phyloP scores from a whole-genome alignment of 1,140 invertebrate species.

The Prorops nasuta region DNA sequence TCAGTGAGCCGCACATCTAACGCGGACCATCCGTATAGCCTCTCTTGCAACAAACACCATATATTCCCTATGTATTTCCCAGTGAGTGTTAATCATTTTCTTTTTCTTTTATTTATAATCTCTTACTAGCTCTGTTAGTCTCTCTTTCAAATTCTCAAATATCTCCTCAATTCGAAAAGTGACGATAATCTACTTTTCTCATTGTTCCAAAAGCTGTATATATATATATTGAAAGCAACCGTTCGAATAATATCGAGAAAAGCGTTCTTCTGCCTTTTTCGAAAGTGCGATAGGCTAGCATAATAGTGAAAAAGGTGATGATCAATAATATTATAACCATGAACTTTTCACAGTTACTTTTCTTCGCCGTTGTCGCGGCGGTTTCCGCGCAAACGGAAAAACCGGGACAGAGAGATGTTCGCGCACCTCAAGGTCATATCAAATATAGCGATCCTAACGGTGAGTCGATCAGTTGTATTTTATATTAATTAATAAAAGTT shows the following conservation, averaged over 20 bases:
- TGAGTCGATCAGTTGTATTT: slow-evolving; percentile 20
- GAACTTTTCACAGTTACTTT: slow-evolving; percentile 33
- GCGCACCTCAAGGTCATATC: slow-evolving; percentile 36
- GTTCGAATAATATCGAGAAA: not conserved
- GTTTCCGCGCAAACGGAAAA: slow-evolving; percentile 28
- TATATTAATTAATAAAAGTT: not conserved
- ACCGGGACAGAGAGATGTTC: slow-evolving; percentile 19
- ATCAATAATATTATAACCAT: not conserved
- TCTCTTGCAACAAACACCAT: too few relatives aligned
- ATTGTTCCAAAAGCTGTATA: too few relatives aligned
- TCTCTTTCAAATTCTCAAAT: slow-evolving; percentile 23
- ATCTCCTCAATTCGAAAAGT: too few relatives aligned
- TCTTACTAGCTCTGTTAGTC: slow-evolving; percentile 1
- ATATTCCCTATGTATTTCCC: slow-evolving; percentile 5
- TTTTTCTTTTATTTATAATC: slow-evolving; percentile 21
- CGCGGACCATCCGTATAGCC: too few relatives aligned
- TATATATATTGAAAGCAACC: too few relatives aligned
- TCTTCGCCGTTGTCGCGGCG: slow-evolving; percentile 26
- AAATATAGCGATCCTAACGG: slow-evolving; percentile 44
- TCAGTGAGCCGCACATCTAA: too few relatives aligned
- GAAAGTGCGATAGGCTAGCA: too few relatives aligned
- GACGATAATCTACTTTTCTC: slow-evolving; percentile 9
- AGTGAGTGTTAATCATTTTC: slow-evolving; percentile 14
- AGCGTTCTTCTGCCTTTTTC: not conserved
- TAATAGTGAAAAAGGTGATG: not conserved